A percentile compares a stretch with the other conserved stretches of the same genome.
phyloP scores from a whole-genome alignment of 2,113 vertebrate genomes.

The Otus sunia region DNA sequence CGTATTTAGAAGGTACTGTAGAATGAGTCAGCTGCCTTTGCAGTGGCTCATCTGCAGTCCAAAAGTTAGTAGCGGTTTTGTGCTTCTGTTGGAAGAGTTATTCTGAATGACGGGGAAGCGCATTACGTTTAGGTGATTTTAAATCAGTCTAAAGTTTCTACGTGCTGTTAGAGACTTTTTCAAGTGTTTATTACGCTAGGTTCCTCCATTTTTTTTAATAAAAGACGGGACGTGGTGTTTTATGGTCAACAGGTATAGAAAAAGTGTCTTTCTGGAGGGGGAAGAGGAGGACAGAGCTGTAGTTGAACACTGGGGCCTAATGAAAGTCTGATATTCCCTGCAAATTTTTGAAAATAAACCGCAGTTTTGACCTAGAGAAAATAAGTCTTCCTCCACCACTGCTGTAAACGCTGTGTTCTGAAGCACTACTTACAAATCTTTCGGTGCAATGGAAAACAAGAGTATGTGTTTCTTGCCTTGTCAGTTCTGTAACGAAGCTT shows the following conservation, averaged over 20 bases:
- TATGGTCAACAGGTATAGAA: neutral
- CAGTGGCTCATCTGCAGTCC: neutral
- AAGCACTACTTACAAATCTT: neutral
- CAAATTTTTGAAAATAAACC: neutral
- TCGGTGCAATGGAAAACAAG: neutral
- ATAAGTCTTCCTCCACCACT: neutral
- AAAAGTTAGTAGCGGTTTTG: neutral
- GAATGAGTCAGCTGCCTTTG: neutral
- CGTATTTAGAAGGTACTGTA: fast-evolving
- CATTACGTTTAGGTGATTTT: neutral
- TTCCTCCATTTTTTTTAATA: neutral
- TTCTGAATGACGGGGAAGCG: neutral
- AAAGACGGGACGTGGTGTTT: neutral
- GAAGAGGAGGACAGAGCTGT: neutral
- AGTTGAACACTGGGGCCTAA: neutral
- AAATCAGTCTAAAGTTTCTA: neutral
- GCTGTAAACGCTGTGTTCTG: neutral
- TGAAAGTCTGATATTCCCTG: neutral
- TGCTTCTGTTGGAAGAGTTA: neutral
- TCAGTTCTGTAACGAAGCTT: neutral
- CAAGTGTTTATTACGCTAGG: neutral
- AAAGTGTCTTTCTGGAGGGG: neutral
- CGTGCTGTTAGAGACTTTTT: neutral
- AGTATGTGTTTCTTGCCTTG: neutral
- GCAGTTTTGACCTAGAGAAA: neutral